phyloP scores from a whole-genome alignment of 2,888 invertebrate species.

The Spodoptera picta region DNA sequence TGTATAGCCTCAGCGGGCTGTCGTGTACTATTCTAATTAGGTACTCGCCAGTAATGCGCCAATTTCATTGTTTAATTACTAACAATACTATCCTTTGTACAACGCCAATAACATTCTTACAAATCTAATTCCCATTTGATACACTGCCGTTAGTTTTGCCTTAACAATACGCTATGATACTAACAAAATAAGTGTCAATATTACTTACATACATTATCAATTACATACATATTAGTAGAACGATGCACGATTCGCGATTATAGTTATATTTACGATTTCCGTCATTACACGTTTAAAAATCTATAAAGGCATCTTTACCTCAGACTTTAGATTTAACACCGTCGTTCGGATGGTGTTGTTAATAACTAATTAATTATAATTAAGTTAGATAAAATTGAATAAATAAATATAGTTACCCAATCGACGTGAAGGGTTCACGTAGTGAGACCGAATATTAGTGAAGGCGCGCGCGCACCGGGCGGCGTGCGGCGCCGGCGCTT shows the following conservation, averaged over 20 bases:
- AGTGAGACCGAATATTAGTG: slow-evolving; percentile 65
- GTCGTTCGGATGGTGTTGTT: slow-evolving; percentile 82
- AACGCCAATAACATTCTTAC: slow-evolving; percentile 86
- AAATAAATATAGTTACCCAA: slow-evolving; percentile 85
- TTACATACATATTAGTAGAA: slow-evolving; percentile 82
- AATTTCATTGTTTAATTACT: slow-evolving; percentile 85
- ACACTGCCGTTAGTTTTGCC: slow-evolving; percentile 83
- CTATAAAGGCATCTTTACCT: slow-evolving; percentile 89
- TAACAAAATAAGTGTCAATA: slow-evolving; percentile 88
- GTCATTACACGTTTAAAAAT: slow-evolving; percentile 85
- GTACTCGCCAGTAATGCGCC: slow-evolving; percentile 89
- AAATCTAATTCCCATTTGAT: slow-evolving; percentile 81
- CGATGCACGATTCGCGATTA: slow-evolving; percentile 83
- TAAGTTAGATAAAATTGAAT: slow-evolving; percentile 82
- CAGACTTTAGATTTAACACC: slow-evolving; percentile 88
- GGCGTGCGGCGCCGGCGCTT: slow-evolving; percentile 18
- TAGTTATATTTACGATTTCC: slow-evolving; percentile 79
- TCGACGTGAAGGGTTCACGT: slow-evolving; percentile 71
- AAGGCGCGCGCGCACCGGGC: slow-evolving; percentile 32
- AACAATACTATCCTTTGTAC: slow-evolving; percentile 88
- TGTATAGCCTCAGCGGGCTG: slow-evolving; percentile 84
- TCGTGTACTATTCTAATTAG: slow-evolving; percentile 87
- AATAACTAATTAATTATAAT: slow-evolving; percentile 83
- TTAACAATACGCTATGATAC: slow-evolving; percentile 81
- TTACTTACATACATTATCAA: slow-evolving; percentile 82